Evolutionary conservation across 2,888 invertebrate species (phyloP).

Genomic region (Lasioglossum vierecki): DNA sequence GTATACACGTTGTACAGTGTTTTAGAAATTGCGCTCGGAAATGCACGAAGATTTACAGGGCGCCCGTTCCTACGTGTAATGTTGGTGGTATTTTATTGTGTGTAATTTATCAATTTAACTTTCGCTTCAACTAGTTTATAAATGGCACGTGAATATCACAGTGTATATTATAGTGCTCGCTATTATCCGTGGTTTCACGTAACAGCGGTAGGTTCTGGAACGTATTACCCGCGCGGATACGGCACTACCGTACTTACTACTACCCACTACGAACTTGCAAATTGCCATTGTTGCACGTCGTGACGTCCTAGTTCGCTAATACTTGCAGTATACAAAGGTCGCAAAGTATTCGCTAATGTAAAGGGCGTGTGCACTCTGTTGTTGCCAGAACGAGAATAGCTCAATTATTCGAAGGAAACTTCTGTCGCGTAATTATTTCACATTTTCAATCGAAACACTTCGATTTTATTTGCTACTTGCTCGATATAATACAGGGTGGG

Average conservation of each 20-base stretch:
- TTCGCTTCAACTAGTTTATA: background rate
- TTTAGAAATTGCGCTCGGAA: background rate
- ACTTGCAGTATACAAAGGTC: conserved; percentile 4
- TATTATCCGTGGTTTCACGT: background rate
- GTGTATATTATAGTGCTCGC: background rate
- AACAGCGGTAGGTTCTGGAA: background rate
- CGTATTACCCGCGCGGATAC: conserved; percentile 3
- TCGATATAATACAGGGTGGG: too few species aligned
- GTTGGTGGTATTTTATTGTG: background rate
- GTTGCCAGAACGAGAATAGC: background rate
- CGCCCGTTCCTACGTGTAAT: background rate
- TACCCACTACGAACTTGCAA: conserved; percentile 8
- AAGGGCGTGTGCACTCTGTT: background rate
- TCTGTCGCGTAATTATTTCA: background rate
- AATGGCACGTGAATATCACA: background rate
- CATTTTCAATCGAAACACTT: too few species aligned
- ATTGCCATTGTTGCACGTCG: conserved; percentile 9
- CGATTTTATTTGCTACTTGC: background rate
- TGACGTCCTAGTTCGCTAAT: conserved; percentile 9
- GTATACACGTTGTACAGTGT: background rate
- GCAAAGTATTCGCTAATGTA: conserved; percentile 5
- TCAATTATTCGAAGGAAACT: background rate
- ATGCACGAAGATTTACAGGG: background rate
- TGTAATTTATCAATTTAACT: conserved; percentile 1
- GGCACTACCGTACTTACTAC: background rate